Percentiles rank a stretch among this genome's conserved stretches.
These are phyloP conservation scores for Phalacrocorax pelagicus DNA, from an alignment of 2,113 vertebrate genomes.

Conservation along the genomic window DNA sequence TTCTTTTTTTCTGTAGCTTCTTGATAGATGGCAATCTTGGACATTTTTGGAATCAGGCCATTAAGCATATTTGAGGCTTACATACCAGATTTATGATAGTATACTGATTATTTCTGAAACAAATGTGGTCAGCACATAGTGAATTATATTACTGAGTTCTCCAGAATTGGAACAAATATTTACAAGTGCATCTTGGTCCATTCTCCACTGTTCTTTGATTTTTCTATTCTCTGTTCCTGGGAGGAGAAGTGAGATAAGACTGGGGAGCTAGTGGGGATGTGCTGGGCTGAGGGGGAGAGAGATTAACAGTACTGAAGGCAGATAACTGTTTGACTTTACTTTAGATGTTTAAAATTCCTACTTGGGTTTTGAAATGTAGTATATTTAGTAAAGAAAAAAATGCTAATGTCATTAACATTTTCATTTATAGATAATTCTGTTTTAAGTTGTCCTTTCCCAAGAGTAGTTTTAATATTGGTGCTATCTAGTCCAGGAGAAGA, in stretches of 20 bases:
- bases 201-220: background rate
- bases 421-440: slow-evolving; percentile 11
- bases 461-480: background rate
- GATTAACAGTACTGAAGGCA: background rate
- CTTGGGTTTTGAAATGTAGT: background rate
- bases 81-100: background rate
- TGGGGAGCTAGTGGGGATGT: background rate
- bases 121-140: background rate
- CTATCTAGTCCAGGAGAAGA: background rate
- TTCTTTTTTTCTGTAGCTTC: background rate
- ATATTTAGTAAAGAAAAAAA: background rate
- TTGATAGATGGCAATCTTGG: background rate
- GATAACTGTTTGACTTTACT: background rate
- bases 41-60: background rate
- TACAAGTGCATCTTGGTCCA: background rate
- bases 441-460: slow-evolving; percentile 5
- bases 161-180: background rate
- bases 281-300: background rate
- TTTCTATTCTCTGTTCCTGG: background rate
- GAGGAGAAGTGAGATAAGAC: background rate
- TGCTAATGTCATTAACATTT: background rate
- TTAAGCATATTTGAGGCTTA: background rate
- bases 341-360: background rate
- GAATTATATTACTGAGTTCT: background rate
- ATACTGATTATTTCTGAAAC: background rate